Conservation (phyloP, 1,140 invertebrate species). For the Aphaenogaster rudis region DNA sequence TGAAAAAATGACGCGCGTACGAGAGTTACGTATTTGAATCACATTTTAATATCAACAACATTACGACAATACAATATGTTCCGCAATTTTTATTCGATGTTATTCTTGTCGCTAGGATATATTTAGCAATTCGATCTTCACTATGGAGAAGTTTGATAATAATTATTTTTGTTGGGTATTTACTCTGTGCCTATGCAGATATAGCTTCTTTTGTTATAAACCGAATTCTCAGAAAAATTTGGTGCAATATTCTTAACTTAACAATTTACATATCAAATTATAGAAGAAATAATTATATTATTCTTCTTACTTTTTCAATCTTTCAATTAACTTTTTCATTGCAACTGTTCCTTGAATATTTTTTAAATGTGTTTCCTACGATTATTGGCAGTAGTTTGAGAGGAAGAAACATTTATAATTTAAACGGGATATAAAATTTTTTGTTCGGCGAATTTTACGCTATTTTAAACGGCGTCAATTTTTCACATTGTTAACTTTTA, state of each 20-base stretch:
- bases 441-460: background rate
- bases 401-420: conserved; percentile 1
- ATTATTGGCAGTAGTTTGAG: conserved; percentile 20
- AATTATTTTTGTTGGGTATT: conserved; percentile 28
- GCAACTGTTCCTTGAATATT: background rate
- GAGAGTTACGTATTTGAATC: conserved; percentile 60
- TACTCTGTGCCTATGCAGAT: background rate
- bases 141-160: conserved; percentile 30
- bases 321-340: background rate
- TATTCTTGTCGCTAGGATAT: conserved; percentile 21
- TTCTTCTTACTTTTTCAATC: background rate
- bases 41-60: conserved; percentile 76
- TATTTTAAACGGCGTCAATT: conserved; percentile 30
- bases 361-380: background rate
- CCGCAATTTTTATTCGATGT: conserved; percentile 65
- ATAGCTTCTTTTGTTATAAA: background rate
- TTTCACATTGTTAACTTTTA: conserved; percentile 32
- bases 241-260: background rate
- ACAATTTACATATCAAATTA: background rate
- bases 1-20: background rate
- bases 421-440: background rate
- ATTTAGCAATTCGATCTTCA: background rate
- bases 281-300: background rate
- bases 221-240: background rate
- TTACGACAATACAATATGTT: conserved; percentile 70